Base-by-base conservation (phyloP, 2,888 invertebrate species). In the Sicus ferrugineus region DNA sequence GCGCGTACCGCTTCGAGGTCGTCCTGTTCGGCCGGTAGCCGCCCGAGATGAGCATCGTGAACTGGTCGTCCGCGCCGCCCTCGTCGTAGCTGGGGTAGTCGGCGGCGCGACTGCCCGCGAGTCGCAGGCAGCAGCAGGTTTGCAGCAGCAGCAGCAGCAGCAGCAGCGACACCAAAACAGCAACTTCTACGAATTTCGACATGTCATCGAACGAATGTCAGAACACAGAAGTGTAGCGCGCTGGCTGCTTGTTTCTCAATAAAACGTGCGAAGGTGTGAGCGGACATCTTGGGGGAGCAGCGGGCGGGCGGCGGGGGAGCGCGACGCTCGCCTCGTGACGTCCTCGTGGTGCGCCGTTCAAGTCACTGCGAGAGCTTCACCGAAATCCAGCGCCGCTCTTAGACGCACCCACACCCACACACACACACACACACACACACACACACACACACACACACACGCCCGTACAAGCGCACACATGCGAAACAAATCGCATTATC, bases 11-110 rank as follows among this genome's bases (percentile, higher is more conserved):
- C 54, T 56, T 62, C 26, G 71, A 64, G 1, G n/a, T 50, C 2
- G 11, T 11, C 16, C 42, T 67, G 5, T 3, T 2, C 0, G 72
- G 71, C 1, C 70, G 61, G 54, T 67, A 71, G 3, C 73, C 73
- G 21, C 73, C 67, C 4, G 67, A 38, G 14, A 67, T 50, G 6
- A 67, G 46, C 67, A 67, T 58, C n/a, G 59, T 59, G 23, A 67
- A 67, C 3, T 66, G 28, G 26, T 59, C 58, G 16, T 59, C 48
- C 11, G 28, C 30, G 7, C 38, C 14, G 2, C 31, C 30, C 9
- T 21, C 11, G 19, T 46, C 30, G 21, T 48, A 30, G 34, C 3
- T 7, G 26, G 54, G 46, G 28, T 26, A 16, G 63, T 19, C 31
- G 19, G 16, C 16, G 28, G 26, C 14, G 14, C 28, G 5, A 26